Conservation (phyloP, 1,140 invertebrate species). For the Heliconius hewitsoni region DNA sequence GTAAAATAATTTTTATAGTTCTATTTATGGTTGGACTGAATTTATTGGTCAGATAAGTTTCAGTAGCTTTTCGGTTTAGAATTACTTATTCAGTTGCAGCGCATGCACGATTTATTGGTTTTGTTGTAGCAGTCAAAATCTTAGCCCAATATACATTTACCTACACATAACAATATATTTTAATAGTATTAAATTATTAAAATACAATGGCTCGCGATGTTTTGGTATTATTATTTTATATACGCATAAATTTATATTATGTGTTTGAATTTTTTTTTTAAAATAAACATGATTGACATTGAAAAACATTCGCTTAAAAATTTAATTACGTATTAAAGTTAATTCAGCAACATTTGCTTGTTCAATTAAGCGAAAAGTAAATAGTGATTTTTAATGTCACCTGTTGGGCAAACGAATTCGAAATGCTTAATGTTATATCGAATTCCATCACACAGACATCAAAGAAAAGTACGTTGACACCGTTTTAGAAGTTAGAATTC, state of each 20-base stretch:
- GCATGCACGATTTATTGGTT: conserved; percentile 56
- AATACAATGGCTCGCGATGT: not conserved
- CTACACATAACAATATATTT: not conserved
- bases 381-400: conserved; percentile 54
- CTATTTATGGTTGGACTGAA: conserved; percentile 71
- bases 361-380: conserved; percentile 50
- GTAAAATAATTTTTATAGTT: conserved; percentile 79
- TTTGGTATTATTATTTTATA: not conserved
- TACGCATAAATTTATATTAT: not conserved
- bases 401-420: conserved; percentile 52
- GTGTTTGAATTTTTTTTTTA: not conserved
- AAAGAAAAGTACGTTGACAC: conserved; percentile 69
- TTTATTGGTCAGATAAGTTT: conserved; percentile 76
- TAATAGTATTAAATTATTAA: not conserved
- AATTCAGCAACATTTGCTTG: conserved; percentile 48
- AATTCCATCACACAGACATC: conserved; percentile 65
- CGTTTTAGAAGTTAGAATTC: conserved; percentile 60
- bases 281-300: not conserved
- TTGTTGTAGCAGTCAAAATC: conserved; percentile 60
- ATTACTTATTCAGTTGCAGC: conserved; percentile 61
- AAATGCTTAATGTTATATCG: conserved; percentile 50
- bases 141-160: conserved; percentile 18
- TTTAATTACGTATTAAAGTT: conserved; percentile 32
- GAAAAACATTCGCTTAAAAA: not conserved
- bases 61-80: conserved; percentile 67